Percentiles rank a stretch among this genome's conserved stretches.
These are phyloP conservation scores for Drosophila algonquin DNA, from an alignment of 2,888 invertebrate genomes.

Conservation along the genomic window DNA sequence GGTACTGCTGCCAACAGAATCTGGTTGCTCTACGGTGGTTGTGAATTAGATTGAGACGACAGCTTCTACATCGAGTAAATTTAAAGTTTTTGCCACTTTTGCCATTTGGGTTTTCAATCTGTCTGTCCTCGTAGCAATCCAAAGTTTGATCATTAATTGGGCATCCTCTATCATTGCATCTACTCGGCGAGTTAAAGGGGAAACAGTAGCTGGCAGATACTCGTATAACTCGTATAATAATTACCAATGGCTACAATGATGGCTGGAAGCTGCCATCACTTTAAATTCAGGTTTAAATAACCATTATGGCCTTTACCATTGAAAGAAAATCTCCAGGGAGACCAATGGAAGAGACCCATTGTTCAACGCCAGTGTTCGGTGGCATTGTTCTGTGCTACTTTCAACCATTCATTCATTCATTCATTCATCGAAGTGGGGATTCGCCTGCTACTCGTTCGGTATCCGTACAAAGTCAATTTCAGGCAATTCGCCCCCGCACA, in stretches of 20 bases:
- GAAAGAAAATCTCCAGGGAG: background rate
- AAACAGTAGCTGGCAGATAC: background rate
- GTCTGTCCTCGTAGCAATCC: too few relatives aligned
- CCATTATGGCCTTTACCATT: background rate
- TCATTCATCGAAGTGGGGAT: background rate
- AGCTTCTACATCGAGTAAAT: too few relatives aligned
- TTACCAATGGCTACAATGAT: background rate
- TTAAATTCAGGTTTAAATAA: background rate
- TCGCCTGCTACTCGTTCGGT: background rate
- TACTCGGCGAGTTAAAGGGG: too few relatives aligned
- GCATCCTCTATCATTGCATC: too few relatives aligned
- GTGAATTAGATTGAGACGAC: too few relatives aligned
- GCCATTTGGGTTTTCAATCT: too few relatives aligned
- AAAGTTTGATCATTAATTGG: background rate
- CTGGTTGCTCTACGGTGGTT: too few relatives aligned
- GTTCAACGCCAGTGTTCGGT: background rate
- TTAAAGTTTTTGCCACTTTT: too few relatives aligned
- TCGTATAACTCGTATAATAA: background rate
- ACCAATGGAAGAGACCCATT: background rate
- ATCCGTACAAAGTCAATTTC: constrained; percentile 28
- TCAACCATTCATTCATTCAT: background rate
- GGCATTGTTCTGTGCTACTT: background rate
- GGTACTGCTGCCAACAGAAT: too few relatives aligned
- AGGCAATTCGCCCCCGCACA: constrained; percentile 15
- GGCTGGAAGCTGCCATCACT: background rate